A percentile compares a stretch with the other conserved stretches of the same genome.
Conservation (phyloP, 2,888 invertebrate genomes). For the Eupithecia pulchellata region DNA sequence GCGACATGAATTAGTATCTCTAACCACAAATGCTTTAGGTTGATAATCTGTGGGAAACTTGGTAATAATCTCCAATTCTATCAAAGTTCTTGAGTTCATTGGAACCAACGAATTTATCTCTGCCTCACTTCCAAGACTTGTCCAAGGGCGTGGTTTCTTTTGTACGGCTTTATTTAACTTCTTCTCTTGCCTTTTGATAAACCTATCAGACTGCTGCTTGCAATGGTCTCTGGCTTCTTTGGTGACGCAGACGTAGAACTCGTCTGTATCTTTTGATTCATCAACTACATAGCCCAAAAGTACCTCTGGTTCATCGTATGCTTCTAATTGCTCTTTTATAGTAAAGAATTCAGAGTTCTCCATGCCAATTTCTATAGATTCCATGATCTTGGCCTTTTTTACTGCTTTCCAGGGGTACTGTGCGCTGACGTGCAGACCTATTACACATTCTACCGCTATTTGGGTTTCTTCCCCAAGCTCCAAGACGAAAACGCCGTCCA, state of each 20-base stretch:
- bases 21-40: conserved; percentile 78
- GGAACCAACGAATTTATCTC: conserved; percentile 86
- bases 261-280: conserved; percentile 86
- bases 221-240: conserved; percentile 83
- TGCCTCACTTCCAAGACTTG: conserved; percentile 86
- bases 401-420: conserved; percentile 91
- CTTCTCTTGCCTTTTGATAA: conserved; percentile 85
- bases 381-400: conserved; percentile 85
- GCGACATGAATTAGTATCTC: conserved; percentile 84
- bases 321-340: conserved; percentile 69
- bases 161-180: conserved; percentile 84
- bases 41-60: conserved; percentile 84
- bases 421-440: conserved; percentile 88
- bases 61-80: conserved; percentile 88
- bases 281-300: conserved; percentile 89
- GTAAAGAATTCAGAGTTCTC: conserved; percentile 78
- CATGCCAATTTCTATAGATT: conserved; percentile 85
- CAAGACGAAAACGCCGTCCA: conserved; percentile 84
- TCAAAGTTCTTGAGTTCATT: conserved; percentile 83
- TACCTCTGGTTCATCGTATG: conserved; percentile 72
- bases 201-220: conserved; percentile 77
- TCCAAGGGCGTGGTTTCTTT: conserved; percentile 86
- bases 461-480: conserved; percentile 85
- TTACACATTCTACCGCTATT: conserved; percentile 86
- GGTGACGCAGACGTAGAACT: conserved; percentile 89